phyloP scores from a whole-genome alignment of 2,888 invertebrate species.

The Petrophora chlorosata region DNA sequence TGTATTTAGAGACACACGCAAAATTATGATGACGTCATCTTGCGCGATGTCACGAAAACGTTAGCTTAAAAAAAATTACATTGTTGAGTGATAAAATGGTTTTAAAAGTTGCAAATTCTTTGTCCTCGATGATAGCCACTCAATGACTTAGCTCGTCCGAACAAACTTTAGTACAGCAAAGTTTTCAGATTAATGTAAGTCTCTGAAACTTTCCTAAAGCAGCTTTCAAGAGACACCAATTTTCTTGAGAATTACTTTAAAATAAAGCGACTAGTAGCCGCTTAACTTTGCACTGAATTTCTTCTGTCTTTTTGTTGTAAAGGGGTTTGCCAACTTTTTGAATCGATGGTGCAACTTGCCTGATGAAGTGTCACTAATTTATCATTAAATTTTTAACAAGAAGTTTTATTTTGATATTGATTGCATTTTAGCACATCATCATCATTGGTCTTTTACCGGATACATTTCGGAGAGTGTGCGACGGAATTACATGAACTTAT shows the following conservation, averaged over 20 bases:
- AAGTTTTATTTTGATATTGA: too few species aligned
- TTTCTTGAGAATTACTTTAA: constrained; percentile 19
- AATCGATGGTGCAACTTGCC: not conserved
- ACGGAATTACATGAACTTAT: too few species aligned
- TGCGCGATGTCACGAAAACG: not conserved
- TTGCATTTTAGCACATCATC: too few species aligned
- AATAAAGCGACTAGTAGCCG: constrained; percentile 14
- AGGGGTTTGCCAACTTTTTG: not conserved
- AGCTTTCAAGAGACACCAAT: constrained; percentile 21
- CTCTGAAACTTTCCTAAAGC: constrained; percentile 25
- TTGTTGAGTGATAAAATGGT: not conserved
- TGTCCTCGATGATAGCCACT: constrained; percentile 9
- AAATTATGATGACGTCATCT: too few species aligned
- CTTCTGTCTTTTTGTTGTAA: not conserved
- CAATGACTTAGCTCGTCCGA: constrained; percentile 17
- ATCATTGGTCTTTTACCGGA: too few species aligned
- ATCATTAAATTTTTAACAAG: too few species aligned
- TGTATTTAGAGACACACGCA: too few species aligned
- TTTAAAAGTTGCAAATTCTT: not conserved
- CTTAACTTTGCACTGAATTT: constrained; percentile 10
- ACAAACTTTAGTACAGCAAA: constrained; percentile 17
- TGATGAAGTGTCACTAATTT: not conserved
- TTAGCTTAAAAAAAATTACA: not conserved
- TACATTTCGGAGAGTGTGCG: too few species aligned
- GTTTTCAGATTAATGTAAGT: constrained; percentile 28